Evolutionary conservation across 2,797 vertebrate genomes (phyloP), one percentile per base, ranked within the genome.

Genomic region (Pristis pectinata): DNA sequence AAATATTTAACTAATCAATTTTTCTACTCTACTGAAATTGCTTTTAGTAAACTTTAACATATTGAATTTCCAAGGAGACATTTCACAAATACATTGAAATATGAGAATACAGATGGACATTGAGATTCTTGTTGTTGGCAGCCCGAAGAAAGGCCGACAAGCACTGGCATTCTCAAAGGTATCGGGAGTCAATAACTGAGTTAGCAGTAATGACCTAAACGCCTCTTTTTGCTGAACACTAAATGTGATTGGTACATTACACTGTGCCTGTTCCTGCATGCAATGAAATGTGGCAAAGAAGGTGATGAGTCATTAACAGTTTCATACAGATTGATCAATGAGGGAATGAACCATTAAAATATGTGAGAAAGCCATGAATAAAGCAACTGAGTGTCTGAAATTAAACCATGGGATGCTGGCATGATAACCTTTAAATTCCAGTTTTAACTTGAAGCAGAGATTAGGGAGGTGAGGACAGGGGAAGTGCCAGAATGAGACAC

Each of bases 1-100:
- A 92, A 92, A 37, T 92, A 92, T 92, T 92, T 70, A 41, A 92
- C 22, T 92, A 61, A 67, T 67, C n/a, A 87, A 87, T 59, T 92
- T 92, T 70, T 92, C 64, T 92, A 44, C 37, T 44, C 61, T 92
- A 64, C 22, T 64, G 37, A 92, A 92, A 67, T 92, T 70, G 61
- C 37, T 92, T 92, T 92, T 27, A 3, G 89, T 92, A 64, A 92
- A 67, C 56, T 92, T 92, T 70, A 92, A 67, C 89, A 67, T 92
- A 70, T 92, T 92, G 64, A 92, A 61, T 92, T 92, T 92, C 61
- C 89, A 92, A 64, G 64, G 19, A 70, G n/a, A 37, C 56, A 92
- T 92, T 92, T 92, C 56, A 92, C 89, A 92, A 27, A 41, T 44
- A 44, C 22, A 44, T 92, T 92, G 56, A 61, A 92, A 41, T 91